Base-by-base conservation (phyloP, 2,888 invertebrate genomes). In the Leptinotarsa tumamoca region DNA sequence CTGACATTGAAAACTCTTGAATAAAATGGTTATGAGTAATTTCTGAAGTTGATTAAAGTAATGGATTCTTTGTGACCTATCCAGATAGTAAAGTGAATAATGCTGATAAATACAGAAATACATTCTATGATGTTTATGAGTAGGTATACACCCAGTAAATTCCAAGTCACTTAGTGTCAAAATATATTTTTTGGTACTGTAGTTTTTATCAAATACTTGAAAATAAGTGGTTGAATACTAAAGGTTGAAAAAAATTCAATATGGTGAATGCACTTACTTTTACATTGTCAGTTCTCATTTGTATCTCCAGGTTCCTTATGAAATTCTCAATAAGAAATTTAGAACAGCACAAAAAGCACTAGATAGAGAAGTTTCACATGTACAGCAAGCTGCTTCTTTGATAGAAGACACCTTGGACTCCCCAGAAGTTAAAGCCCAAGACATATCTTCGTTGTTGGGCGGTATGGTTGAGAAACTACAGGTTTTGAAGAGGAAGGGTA, bases 291-390 rank as follows among this genome's bases (percentile, higher is more conserved):
- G 7, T 70, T 18, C 43, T 52, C 66, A 58, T 27, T 75, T 72
- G 73, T 76, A 82, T 67, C 21, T 87, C 21, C 83, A 97, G 96
- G 98, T 99, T 80, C 99, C 99, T 2, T 99, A 99, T 86, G 99
- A 99, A 89, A 93, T 99, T 68, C 91, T 99, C 80, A 99, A 99
- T 89, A 99, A 99, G 88, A 96, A 96, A 84, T 99, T 98, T 88
- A 94, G 99, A 73, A 93, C 95, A 67, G 96, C 98, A 3, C 99
- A 99, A 89, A 97, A 98, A 84, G 94, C 95, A 15, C 90, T 99
- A 75, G 99, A 99, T 85, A 91, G 98, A 75, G 98, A 97, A 87
- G 95, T 96, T 0, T 94, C 97, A 2, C 96, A 97, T 86, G 95
- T 98, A 3, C 94, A 95, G 82, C 92, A 92, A 78, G 93, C 94